Evolutionary conservation across 2,797 vertebrate species (phyloP).

Genomic region (Enteromius anoplus): DNA sequence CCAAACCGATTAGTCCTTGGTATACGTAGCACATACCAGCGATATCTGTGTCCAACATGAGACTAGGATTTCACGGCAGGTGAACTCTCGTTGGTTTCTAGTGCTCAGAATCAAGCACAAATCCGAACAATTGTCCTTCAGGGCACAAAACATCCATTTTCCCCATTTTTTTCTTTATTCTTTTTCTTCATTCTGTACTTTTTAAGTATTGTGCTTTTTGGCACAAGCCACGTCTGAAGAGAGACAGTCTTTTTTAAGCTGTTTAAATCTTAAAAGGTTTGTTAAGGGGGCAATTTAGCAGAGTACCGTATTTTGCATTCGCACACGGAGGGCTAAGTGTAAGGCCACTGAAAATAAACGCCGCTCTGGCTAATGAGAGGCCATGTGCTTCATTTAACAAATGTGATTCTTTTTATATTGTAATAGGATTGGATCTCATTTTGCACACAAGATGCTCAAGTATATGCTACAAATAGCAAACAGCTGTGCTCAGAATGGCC

Average conservation of each 20-base stretch:
- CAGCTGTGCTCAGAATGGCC: slow-evolving; percentile 43
- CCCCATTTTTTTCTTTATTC: slow-evolving; percentile 59
- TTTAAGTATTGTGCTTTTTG: slow-evolving; percentile 66
- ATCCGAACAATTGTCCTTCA: slow-evolving; percentile 76
- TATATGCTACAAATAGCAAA: slow-evolving; percentile 30
- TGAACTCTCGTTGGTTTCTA: slow-evolving; percentile 73
- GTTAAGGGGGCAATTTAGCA: slow-evolving; percentile 30
- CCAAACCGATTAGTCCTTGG: not conserved
- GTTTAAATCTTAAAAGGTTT: slow-evolving; percentile 70
- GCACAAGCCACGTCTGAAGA: slow-evolving; percentile 62
- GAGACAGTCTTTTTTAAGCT: slow-evolving; percentile 64
- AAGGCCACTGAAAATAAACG: slow-evolving; percentile 34
- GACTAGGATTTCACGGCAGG: slow-evolving; percentile 58
- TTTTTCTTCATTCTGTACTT: slow-evolving; percentile 57
- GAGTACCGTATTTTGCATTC: slow-evolving; percentile 62
- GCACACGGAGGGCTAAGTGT: slow-evolving; percentile 40
- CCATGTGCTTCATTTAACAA: slow-evolving; percentile 55
- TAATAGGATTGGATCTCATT: slow-evolving; percentile 37
- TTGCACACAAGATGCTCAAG: slow-evolving; percentile 31
- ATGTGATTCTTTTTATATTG: slow-evolving; percentile 42
- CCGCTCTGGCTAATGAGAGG: slow-evolving; percentile 54
- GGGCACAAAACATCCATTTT: slow-evolving; percentile 72
- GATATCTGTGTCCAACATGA: not conserved
- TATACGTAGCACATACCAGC: not conserved
- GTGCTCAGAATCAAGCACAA: slow-evolving; percentile 76